A percentile compares a stretch with the other conserved stretches of the same genome.
Conservation (phyloP, 2,113 vertebrate genomes). For the Prolemur simus region DNA sequence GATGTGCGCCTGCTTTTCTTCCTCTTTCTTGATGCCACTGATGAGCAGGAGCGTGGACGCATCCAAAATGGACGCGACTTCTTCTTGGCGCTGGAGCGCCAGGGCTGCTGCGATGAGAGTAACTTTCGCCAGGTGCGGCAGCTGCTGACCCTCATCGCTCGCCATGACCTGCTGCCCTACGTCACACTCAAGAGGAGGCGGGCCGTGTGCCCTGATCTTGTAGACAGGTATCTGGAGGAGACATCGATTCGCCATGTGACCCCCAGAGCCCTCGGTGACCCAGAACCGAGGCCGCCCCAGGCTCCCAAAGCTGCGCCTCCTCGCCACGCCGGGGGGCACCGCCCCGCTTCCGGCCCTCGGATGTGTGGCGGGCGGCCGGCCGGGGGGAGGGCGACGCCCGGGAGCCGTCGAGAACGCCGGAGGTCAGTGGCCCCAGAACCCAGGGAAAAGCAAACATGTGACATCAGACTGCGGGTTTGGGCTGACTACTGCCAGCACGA, state of each 20-base stretch:
- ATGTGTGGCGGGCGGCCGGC: slow-evolving; percentile 86
- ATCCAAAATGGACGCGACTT: slow-evolving; percentile 95
- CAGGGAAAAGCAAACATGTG: slow-evolving; percentile 96
- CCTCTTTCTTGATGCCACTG: slow-evolving; percentile 97
- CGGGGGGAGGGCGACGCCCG: slow-evolving; percentile 85
- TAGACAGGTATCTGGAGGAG: slow-evolving; percentile 98
- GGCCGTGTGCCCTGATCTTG: slow-evolving; percentile 89
- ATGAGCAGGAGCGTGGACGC: slow-evolving; percentile 95
- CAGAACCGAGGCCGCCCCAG: slow-evolving; percentile 80
- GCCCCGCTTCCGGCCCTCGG: slow-evolving; percentile 88
- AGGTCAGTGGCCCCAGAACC: slow-evolving; percentile 91
- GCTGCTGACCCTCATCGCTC: slow-evolving; percentile 95
- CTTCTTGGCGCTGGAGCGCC: slow-evolving; percentile 93
- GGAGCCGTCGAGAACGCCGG: slow-evolving; percentile 91
- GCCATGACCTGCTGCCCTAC: slow-evolving; percentile 96
- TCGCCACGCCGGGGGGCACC: slow-evolving; percentile 91
- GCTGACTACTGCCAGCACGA: slow-evolving; percentile 98
- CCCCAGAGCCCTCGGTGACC: slow-evolving; percentile 85
- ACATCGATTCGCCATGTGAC: slow-evolving; percentile 96
- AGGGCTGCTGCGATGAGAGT: slow-evolving; percentile 96
- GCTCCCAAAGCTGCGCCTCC: slow-evolving; percentile 87
- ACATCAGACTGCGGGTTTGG: slow-evolving; percentile 96
- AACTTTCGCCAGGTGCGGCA: slow-evolving; percentile 97
- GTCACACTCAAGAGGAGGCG: slow-evolving; percentile 93
- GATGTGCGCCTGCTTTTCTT: slow-evolving; percentile 96